Evolutionary conservation across 2,888 invertebrate genomes (phyloP).

Genomic region (Tetragnatha montana): DNA sequence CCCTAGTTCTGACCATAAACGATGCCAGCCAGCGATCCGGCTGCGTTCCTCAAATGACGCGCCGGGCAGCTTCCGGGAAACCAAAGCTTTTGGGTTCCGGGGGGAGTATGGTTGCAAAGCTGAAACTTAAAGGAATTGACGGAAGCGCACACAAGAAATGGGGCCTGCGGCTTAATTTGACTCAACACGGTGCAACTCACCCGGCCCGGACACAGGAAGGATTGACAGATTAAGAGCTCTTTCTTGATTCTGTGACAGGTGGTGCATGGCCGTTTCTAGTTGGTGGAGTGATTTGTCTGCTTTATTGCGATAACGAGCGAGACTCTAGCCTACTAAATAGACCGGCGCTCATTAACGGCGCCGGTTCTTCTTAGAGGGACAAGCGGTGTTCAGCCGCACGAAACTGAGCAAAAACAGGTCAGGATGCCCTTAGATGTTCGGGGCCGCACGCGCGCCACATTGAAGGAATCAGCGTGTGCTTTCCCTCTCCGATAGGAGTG

Average conservation of each 20-base stretch:
- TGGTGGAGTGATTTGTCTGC: constrained; percentile 84
- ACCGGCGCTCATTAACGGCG: no score
- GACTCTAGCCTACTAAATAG: constrained; percentile 75
- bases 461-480: no score
- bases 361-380: no score
- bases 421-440: no score
- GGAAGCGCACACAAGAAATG: constrained; percentile 84
- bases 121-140: constrained; percentile 78
- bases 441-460: no score
- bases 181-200: constrained; percentile 75
- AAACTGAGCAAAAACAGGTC: no score
- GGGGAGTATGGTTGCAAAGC: constrained; percentile 73
- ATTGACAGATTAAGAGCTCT: constrained; percentile 62
- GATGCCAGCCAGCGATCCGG: constrained; percentile 82
- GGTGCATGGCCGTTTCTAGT: constrained; percentile 76
- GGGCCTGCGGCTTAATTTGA: constrained; percentile 81
- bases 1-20: constrained; percentile 82
- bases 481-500: no score
- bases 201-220: constrained; percentile 59
- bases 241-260: constrained; percentile 54
- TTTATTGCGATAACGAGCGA: constrained; percentile 85
- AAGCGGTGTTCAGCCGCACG: no score
- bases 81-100: constrained; percentile 81
- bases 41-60: constrained; percentile 80
- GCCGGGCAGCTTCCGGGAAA: constrained; percentile 80